Conservation (phyloP, 1,140 invertebrate species). For the Conus ventricosus region DNA sequence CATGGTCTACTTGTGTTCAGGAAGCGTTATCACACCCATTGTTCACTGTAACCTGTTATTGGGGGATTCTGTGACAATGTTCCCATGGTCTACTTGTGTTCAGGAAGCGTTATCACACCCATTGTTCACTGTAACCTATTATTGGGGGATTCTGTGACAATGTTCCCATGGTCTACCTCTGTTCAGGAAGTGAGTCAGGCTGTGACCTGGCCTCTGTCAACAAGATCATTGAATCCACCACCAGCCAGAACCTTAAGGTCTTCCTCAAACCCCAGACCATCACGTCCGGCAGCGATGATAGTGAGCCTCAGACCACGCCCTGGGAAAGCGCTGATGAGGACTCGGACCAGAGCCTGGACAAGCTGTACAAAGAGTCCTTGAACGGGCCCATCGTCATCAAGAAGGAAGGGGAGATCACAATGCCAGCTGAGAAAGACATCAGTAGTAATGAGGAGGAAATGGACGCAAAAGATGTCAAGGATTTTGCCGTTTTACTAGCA, state of each 20-base stretch:
- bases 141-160: too few relatives aligned
- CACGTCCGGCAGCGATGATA: conserved; percentile 31
- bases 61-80: too few relatives aligned
- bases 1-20: too few relatives aligned
- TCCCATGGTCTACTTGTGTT: too few relatives aligned
- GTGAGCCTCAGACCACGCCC: conserved; percentile 27
- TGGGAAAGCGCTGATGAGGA: conserved; percentile 27
- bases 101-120: too few relatives aligned
- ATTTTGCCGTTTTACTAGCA: not conserved
- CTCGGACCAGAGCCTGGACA: conserved; percentile 40
- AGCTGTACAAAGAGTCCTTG: conserved; percentile 34
- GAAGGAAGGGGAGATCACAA: not conserved
- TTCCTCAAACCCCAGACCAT: conserved; percentile 48
- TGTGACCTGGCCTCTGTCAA: conserved; percentile 68
- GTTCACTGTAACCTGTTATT: too few relatives aligned
- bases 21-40: too few relatives aligned
- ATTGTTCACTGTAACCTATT: not conserved
- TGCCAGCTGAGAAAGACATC: not conserved
- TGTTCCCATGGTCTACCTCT: not conserved
- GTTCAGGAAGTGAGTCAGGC: conserved; percentile 73
- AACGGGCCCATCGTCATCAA: not conserved
- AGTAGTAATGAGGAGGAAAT: not conserved
- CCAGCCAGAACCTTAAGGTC: conserved; percentile 61
- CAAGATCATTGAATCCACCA: conserved; percentile 66
- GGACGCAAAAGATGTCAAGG: conserved; percentile 2